Percentiles rank a stretch among this genome's conserved stretches.
phyloP scores from a whole-genome alignment of 2,113 vertebrate genomes.

The Apodemus speciosus region DNA sequence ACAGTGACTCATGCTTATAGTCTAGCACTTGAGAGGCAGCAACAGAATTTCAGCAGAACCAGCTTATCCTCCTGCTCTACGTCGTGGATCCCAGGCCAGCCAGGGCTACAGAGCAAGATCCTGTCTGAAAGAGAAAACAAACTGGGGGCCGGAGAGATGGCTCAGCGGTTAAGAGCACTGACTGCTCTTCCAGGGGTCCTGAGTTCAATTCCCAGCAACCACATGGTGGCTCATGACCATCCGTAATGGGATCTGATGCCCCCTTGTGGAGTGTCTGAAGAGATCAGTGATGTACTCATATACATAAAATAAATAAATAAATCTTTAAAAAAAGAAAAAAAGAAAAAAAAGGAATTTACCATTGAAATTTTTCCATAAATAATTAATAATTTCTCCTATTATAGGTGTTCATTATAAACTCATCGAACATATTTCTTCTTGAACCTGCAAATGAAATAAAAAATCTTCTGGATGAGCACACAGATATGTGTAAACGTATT shows the following conservation, averaged over 20 bases:
- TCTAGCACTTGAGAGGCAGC: background rate
- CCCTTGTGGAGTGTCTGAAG: too few relatives aligned
- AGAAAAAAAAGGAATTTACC: background rate
- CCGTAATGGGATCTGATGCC: too few relatives aligned
- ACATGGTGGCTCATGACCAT: too few relatives aligned
- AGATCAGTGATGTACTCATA: too few relatives aligned
- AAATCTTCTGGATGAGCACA: conserved; percentile 95
- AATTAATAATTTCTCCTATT: conserved; percentile 70
- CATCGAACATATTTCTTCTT: conserved; percentile 96
- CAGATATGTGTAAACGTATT: conserved; percentile 99
- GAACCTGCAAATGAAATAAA: conserved; percentile 98
- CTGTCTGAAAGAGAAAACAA: background rate
- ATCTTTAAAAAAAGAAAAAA: background rate
- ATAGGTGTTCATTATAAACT: conserved; percentile 98
- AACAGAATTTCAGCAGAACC: background rate
- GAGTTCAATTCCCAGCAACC: too few relatives aligned
- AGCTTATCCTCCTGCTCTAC: background rate
- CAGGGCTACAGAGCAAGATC: background rate
- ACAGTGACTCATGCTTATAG: background rate
- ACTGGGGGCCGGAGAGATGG: too few relatives aligned
- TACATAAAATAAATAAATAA: too few relatives aligned
- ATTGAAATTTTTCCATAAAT: conserved; percentile 48
- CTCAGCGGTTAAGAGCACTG: too few relatives aligned
- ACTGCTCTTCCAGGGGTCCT: too few relatives aligned
- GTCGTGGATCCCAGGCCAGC: background rate